Conservation (phyloP, 1,140 invertebrate genomes). For the Trachelipus rathkii region DNA sequence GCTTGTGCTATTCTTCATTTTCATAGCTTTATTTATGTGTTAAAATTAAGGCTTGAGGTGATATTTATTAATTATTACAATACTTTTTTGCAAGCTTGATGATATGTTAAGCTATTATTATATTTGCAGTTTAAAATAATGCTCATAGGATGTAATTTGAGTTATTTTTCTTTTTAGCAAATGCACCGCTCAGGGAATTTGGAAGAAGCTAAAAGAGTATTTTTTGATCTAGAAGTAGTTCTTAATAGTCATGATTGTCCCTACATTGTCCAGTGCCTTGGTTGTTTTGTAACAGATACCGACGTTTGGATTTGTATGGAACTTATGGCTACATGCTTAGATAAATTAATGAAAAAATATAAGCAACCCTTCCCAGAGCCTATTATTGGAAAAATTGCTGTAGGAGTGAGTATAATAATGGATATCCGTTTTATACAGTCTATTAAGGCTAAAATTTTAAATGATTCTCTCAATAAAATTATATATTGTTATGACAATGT, state of each 20-base stretch:
- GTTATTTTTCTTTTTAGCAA: conserved; percentile 61
- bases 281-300: conserved; percentile 91
- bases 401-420: conserved; percentile 66
- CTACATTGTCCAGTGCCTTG: conserved; percentile 94
- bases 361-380: conserved; percentile 88
- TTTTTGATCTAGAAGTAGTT: conserved; percentile 97
- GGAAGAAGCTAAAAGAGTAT: conserved; percentile 95
- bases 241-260: conserved; percentile 93
- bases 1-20: too few species aligned
- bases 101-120: too few species aligned
- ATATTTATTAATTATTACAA: too few species aligned
- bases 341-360: conserved; percentile 87
- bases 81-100: too few species aligned
- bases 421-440: neutral
- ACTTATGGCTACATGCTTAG: conserved; percentile 95
- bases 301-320: conserved; percentile 72
- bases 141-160: neutral
- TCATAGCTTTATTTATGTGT: too few species aligned
- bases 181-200: conserved; percentile 93
- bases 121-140: too few species aligned
- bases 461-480: too few species aligned
- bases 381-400: conserved; percentile 92
- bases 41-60: too few species aligned
- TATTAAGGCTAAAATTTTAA: neutral
- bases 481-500: too few species aligned